Conservation (phyloP, 2,888 invertebrate genomes). For the Drosophila quasianomalipes region DNA sequence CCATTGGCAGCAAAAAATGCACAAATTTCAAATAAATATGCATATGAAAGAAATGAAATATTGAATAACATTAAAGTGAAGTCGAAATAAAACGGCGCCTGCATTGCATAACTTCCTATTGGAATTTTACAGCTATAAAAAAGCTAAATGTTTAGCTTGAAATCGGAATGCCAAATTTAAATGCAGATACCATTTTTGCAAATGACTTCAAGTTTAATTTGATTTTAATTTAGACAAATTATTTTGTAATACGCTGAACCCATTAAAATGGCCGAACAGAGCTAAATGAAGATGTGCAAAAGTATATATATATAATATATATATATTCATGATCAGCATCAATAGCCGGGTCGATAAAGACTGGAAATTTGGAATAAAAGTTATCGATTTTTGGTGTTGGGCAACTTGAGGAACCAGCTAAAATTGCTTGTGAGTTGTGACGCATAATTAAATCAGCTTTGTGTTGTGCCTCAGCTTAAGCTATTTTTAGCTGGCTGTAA, state of each 20-base stretch:
- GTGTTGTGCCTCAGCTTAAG: neutral
- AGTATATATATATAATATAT: neutral
- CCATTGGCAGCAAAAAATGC: slow-evolving; percentile 27
- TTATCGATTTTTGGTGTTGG: neutral
- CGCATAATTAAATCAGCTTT: neutral
- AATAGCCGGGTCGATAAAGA: neutral
- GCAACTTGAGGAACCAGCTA: neutral
- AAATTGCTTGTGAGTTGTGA: slow-evolving; percentile 11
- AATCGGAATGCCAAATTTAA: neutral
- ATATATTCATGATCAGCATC: neutral
- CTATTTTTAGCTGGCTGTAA: slow-evolving; percentile 24
- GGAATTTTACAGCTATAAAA: neutral
- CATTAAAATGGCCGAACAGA: neutral
- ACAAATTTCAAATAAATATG: neutral
- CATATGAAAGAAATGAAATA: neutral
- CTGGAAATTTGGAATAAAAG: neutral
- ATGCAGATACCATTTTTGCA: neutral
- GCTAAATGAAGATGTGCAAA: neutral
- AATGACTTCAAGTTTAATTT: neutral
- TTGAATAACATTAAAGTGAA: slow-evolving; percentile 21
- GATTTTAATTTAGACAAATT: neutral
- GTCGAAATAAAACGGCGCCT: neutral
- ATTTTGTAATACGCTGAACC: neutral
- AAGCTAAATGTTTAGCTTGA: neutral
- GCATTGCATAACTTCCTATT: neutral